Base-by-base conservation (phyloP, 2,888 invertebrate species). In the Ornithoptera priamus region DNA sequence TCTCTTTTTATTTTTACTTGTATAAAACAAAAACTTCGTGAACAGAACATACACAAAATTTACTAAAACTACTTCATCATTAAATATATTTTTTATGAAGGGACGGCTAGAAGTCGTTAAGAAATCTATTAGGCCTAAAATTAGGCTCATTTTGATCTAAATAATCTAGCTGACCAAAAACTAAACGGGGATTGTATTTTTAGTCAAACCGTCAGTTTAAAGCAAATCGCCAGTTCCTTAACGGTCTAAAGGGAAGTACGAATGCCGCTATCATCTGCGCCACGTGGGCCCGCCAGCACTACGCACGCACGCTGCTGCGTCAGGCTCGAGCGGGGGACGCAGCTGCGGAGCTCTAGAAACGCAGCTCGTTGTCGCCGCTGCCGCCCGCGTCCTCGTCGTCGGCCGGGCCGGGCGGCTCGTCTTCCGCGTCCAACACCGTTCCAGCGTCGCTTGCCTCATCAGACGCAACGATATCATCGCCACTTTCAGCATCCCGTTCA, bases 331-430 rank as follows among this genome's bases (percentile, higher is more conserved):
- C n/a, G 6, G 18, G 5, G 18, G 18, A 10, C 60, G 60, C 7
- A n/a, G 30, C 53, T 5, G 17, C 15, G 50, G 15, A 36, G 42
- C 17, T 20, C 67, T 72, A 79, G 74, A 76, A 77, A 65, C 75
- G 82, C 75, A 85, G 96, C 95, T 82, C 96, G 95, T 96, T 96
- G 72, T 73, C 96, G 95, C 85, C 75, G 73, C 76, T 78, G 81
- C 94, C 95, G 75, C 94, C 94, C 76, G 94, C 96, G 81, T 97
- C 97, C 85, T 96, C 97, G 84, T 97, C 95, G 79, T 95, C 95
- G 72, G 89, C 93, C 75, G 93, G 93, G 85, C 94, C 94, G 69
- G 94, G 93, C 77, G 93, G 94, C 73, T 94, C 94, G 67, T 42
- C 70, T 63, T 62, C 72, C 22, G 57, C 72, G 46, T 30, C 65